Percentiles rank a stretch among this genome's conserved stretches.
phyloP scores from a whole-genome alignment of 2,888 invertebrate species.

The Agonum fuliginosum region DNA sequence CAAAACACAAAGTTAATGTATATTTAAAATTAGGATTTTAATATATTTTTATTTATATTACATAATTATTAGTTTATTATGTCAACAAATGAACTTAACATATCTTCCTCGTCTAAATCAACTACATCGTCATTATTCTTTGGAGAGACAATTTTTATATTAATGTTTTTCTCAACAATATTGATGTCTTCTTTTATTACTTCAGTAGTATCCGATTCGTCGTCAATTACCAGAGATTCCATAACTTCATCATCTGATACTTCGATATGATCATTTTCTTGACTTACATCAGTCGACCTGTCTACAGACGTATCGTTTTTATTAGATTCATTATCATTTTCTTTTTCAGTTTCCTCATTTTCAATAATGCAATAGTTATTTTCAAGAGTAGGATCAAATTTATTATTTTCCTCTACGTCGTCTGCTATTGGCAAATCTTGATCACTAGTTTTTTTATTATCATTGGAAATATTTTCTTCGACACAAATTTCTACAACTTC shows the following conservation, averaged over 20 bases:
- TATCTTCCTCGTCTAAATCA: slow-evolving; percentile 57
- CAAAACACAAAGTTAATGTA: slow-evolving; percentile 46
- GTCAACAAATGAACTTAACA: slow-evolving; percentile 58
- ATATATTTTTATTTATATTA: slow-evolving; percentile 58
- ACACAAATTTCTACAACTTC: not conserved
- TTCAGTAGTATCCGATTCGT: slow-evolving; percentile 11
- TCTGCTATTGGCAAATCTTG: no score
- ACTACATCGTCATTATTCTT: slow-evolving; percentile 27
- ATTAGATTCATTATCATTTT: not conserved
- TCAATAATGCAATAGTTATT: not conserved
- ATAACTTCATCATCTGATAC: slow-evolving; percentile 49
- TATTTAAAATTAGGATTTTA: slow-evolving; percentile 55
- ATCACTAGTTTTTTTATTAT: not conserved
- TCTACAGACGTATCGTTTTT: slow-evolving; percentile 4
- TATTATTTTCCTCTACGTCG: slow-evolving; percentile 1
- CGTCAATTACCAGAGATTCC: slow-evolving; percentile 33
- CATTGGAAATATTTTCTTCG: slow-evolving; percentile 4
- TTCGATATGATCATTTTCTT: slow-evolving; percentile 8
- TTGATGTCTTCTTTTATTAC: not conserved
- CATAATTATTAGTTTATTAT: slow-evolving; percentile 43
- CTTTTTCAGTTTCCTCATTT: not conserved
- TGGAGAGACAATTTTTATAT: not conserved
- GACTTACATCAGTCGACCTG: not conserved
- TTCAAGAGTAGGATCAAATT: slow-evolving; percentile 24
- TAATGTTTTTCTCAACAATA: slow-evolving; percentile 1